Conservation (phyloP, 2,888 invertebrate genomes). For the Oxyscelio sp. region DNA sequence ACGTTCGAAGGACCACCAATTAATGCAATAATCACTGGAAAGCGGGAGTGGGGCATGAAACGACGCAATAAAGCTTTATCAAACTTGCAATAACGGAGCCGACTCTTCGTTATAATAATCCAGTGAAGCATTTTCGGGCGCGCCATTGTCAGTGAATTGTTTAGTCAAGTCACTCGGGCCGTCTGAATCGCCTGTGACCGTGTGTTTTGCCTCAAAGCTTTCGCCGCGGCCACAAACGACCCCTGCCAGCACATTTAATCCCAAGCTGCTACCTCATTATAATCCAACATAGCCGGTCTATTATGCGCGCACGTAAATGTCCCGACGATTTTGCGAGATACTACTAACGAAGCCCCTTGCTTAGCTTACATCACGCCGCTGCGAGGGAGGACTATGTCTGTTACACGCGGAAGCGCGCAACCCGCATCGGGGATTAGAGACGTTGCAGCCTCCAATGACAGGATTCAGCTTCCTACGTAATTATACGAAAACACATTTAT, state of each 20-base stretch:
- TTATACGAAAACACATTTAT: constrained; percentile 72
- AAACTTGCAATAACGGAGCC: constrained; percentile 72
- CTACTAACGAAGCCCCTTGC: constrained; percentile 69
- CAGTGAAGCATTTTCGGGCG: too few species aligned
- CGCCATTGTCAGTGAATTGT: too few species aligned
- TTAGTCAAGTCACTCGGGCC: too few species aligned
- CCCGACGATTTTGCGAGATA: constrained; percentile 77
- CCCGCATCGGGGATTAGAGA: constrained; percentile 60
- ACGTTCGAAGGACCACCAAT: constrained; percentile 6
- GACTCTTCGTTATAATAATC: constrained; percentile 81
- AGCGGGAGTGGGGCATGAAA: constrained; percentile 8
- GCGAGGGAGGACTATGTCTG: constrained; percentile 53
- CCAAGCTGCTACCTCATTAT: constrained; percentile 81
- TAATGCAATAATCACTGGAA: constrained; percentile 38
- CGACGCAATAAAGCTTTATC: constrained; percentile 63
- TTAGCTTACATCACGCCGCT: constrained; percentile 56
- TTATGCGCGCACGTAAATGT: constrained; percentile 79
- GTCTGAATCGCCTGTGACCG: too few species aligned
- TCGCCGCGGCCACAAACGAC: too few species aligned
- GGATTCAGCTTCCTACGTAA: constrained; percentile 66
- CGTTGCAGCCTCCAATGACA: constrained; percentile 60
- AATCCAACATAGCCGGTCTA: constrained; percentile 78
- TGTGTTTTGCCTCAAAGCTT: too few species aligned
- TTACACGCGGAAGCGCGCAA: constrained; percentile 64
- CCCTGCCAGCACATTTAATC: constrained; percentile 79